phyloP scores from a whole-genome alignment of 2,888 invertebrate species.

The Leptopilina syphax region DNA sequence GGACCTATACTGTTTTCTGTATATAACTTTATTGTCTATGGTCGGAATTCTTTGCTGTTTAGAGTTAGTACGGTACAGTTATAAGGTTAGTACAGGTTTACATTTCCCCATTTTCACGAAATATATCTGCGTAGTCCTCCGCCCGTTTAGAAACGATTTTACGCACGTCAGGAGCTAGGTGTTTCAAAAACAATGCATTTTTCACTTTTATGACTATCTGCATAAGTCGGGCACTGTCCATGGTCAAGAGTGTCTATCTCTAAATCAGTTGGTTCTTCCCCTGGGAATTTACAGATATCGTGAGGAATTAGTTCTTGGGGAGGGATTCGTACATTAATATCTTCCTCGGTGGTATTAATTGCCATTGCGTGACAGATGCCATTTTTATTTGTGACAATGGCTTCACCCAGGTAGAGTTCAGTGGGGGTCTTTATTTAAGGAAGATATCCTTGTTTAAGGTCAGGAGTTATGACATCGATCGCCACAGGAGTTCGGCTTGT shows the following conservation, averaged over 20 bases:
- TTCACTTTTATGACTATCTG: not conserved
- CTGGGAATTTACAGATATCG: not conserved
- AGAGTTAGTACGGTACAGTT: no score
- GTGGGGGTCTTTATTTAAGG: not conserved
- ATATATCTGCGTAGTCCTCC: not conserved
- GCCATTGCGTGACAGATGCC: not conserved
- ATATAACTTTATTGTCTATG: not conserved
- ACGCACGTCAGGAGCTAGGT: not conserved
- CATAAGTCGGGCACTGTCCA: not conserved
- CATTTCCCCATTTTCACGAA: not conserved
- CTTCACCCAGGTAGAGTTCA: not conserved
- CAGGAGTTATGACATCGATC: not conserved
- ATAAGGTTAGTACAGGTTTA: not conserved
- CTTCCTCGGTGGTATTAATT: not conserved
- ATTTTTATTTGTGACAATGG: not conserved
- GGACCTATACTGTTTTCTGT: not conserved
- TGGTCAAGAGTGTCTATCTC: not conserved
- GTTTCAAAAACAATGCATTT: not conserved
- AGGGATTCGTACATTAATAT: not conserved
- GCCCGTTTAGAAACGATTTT: not conserved
- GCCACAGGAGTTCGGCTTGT: not conserved
- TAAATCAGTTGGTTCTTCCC: not conserved
- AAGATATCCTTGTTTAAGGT: not conserved
- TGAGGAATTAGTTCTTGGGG: no score
- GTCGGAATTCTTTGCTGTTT: not conserved